Evolutionary conservation across 1,140 invertebrate genomes (phyloP), one percentile per base, ranked within the genome.

Genomic region (Paralvinella palmiformis): DNA sequence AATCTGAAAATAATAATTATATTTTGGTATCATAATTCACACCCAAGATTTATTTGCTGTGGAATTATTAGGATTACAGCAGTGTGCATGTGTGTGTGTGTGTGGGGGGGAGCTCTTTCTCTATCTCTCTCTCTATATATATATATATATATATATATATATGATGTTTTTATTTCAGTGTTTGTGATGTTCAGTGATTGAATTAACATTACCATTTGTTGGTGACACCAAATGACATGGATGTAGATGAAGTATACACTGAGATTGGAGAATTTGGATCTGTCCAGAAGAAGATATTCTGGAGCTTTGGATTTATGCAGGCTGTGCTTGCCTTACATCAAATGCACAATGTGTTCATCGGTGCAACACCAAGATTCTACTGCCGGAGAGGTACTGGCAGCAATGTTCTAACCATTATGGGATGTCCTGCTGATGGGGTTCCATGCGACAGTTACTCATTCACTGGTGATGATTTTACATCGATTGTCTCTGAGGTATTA

Each of bases 301-400:
- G 61, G 50, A 36, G 24, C 10, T 33, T 68, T n/a, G 48, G 29
- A n/a, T 22, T 68, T 44, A 50, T 59, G 7, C 48, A 63, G 36
- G 15, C n/a, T 10, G 57, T 63, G 27, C 15, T 63, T 31, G 58
- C 59, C 13, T 66, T 62, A 22, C 64, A 68, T 52, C 50, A 62
- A 29, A 32, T 68, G n/a, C 53, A 61, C 17, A 66, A 58, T 31
- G 64, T 68, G 4, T 68, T 65, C 59, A 59, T 67, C 22, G 67
- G 67, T 36, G 64, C 64, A 10, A 45, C 32, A 24, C 63, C 64
- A 24, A 20, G 35, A 22, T 67, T 66, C 52, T 29, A 37, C 31
- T 68, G 67, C 58, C 33, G 15, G 33, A 13, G 22, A 10, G 32
- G 22, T 2, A 32, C 20, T 36, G 41, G 36, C 55, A 63, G 29